Conservation (phyloP, 2,113 vertebrate genomes). For the Oreochromis niloticus region DNA sequence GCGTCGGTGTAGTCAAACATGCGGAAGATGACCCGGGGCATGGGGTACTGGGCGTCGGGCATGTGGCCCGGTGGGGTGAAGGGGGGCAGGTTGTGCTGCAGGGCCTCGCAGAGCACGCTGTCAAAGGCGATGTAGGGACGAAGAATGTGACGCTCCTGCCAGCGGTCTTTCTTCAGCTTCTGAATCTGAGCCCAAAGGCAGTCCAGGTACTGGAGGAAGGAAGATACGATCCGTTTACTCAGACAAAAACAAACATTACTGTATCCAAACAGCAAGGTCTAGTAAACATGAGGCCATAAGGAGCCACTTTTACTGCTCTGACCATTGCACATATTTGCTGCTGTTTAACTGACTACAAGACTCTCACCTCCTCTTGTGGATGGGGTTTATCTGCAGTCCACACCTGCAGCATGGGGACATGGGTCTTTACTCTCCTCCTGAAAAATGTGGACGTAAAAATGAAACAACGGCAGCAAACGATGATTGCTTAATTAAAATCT, state of each 20-base stretch:
- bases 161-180: constrained; percentile 95
- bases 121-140: constrained; percentile 97
- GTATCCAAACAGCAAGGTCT: background rate
- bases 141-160: constrained; percentile 95
- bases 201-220: constrained; percentile 84
- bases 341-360: background rate
- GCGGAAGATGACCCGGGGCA: constrained; percentile 90
- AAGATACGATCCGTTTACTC: background rate
- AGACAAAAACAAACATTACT: background rate
- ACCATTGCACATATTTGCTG: background rate
- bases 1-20: constrained; percentile 99
- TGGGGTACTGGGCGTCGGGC: constrained; percentile 84
- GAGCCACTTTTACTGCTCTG: background rate
- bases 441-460: background rate
- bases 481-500: background rate
- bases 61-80: constrained; percentile 94
- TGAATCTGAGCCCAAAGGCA: constrained; percentile 98
- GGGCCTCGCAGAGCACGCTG: constrained; percentile 93
- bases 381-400: constrained; percentile 97
- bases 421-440: constrained; percentile 89
- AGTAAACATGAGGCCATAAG: background rate
- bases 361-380: constrained; percentile 91
- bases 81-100: constrained; percentile 97
- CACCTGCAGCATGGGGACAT: constrained; percentile 91
- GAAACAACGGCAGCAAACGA: background rate